Evolutionary conservation across 2,113 vertebrate genomes (phyloP).

Genomic region (Pagrus major): DNA sequence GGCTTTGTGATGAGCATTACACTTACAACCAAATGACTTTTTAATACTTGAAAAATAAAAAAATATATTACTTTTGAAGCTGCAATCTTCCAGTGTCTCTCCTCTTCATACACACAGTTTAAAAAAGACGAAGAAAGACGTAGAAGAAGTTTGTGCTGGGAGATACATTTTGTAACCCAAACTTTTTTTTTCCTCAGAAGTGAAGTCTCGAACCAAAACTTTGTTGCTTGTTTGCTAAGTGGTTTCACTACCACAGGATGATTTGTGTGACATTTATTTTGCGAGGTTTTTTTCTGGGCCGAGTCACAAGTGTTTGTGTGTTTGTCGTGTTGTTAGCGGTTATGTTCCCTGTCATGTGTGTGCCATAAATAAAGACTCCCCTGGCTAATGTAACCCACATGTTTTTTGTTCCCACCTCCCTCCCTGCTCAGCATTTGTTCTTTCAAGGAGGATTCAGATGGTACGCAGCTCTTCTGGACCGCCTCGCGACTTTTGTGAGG

Average conservation of each 20-base stretch:
- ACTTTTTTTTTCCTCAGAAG: not conserved
- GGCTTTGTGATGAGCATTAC: conserved; percentile 42
- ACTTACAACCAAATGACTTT: conserved; percentile 37
- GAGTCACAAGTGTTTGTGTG: conserved; percentile 74
- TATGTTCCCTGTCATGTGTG: conserved; percentile 82
- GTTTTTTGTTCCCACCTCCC: conserved; percentile 69
- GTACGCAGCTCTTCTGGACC: conserved; percentile 62
- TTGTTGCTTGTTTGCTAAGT: conserved; percentile 40
- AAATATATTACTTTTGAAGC: conserved; percentile 33
- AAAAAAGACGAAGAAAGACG: not conserved
- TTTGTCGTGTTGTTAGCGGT: conserved; percentile 80
- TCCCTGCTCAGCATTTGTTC: conserved; percentile 55
- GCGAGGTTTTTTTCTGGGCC: conserved; percentile 50
- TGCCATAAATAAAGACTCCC: conserved; percentile 78
- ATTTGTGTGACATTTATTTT: conserved; percentile 77
- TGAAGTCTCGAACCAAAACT: conserved; percentile 45
- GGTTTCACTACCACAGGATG: conserved; percentile 60
- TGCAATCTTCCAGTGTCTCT: conserved; percentile 13
- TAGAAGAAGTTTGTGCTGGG: conserved; percentile 5
- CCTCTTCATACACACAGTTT: not conserved
- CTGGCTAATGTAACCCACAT: conserved; percentile 79
- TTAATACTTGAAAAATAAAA: conserved; percentile 51
- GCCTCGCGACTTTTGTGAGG: conserved; percentile 66
- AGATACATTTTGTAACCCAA: conserved; percentile 19
- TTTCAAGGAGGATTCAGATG: conserved; percentile 61